Conservation (phyloP, 2,113 vertebrate genomes). For the Crotalus viridis region DNA sequence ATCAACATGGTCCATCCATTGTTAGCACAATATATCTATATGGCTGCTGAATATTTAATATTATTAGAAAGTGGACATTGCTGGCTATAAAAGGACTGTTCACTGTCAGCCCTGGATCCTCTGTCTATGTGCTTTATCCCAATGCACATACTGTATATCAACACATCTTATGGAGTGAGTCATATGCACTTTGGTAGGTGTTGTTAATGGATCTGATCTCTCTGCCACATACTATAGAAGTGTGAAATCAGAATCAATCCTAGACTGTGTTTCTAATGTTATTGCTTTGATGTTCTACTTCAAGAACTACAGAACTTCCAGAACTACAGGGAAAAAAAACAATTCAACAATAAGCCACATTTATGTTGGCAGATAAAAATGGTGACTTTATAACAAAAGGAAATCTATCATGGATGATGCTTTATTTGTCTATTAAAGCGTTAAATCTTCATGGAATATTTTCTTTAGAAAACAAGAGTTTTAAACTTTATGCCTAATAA, state of each 20-base stretch:
- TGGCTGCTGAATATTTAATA: not conserved
- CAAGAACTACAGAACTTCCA: not conserved
- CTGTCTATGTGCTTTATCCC: not conserved
- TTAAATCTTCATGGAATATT: not conserved
- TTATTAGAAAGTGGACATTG: not conserved
- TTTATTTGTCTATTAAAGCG: not conserved
- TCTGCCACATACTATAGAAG: not conserved
- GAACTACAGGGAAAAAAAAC: rapidly evolving
- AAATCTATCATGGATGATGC: not conserved
- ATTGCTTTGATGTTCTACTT: not conserved
- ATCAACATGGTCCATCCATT: not conserved
- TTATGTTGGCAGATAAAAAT: not conserved
- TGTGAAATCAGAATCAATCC: not conserved
- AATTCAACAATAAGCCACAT: not conserved
- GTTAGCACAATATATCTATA: not conserved
- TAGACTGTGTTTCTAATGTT: not conserved
- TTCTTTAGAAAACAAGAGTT: slow-evolving; percentile 17
- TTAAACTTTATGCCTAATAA: slow-evolving; percentile 10
- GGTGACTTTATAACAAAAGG: not conserved
- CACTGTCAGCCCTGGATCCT: not conserved
- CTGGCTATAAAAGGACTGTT: not conserved
- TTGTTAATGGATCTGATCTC: not conserved
- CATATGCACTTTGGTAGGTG: not conserved
- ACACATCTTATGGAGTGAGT: not conserved
- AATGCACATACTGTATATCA: not conserved